phyloP scores from a whole-genome alignment of 2,888 invertebrate genomes.

The Rotaria sp. region DNA sequence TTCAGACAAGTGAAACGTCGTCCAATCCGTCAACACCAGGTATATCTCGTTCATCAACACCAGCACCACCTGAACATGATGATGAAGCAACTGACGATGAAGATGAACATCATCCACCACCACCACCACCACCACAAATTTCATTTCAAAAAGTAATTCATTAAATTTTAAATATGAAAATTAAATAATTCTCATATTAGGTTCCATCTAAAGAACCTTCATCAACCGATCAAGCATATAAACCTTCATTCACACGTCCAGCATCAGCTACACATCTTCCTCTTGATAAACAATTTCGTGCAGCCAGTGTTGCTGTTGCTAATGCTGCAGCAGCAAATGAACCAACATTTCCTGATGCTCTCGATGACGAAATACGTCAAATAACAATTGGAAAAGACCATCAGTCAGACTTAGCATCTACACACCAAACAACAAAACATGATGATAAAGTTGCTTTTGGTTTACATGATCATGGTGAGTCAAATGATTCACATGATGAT shows the following conservation, averaged over 20 bases:
- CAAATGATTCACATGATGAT: background rate
- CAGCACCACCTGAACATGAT: background rate
- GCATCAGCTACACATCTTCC: background rate
- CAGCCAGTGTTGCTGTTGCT: background rate
- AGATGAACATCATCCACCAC: background rate
- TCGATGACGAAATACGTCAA: background rate
- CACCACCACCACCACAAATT: background rate
- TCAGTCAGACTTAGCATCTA: background rate
- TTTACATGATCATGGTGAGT: background rate
- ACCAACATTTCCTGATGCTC: too few relatives aligned
- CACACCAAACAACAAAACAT: background rate
- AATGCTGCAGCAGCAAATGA: too few relatives aligned
- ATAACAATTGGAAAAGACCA: background rate
- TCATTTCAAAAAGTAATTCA: background rate
- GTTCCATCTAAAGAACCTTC: background rate
- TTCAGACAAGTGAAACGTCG: background rate
- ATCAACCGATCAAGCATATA: background rate
- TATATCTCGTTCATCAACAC: constrained; percentile 19
- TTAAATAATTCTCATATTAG: background rate
- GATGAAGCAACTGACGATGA: background rate
- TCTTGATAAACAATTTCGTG: background rate
- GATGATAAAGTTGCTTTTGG: background rate
- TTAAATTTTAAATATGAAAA: background rate
- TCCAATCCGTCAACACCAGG: background rate
- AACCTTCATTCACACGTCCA: background rate